Conservation (phyloP, 2,797 vertebrate species). For the Threskiornis aethiopicus region DNA sequence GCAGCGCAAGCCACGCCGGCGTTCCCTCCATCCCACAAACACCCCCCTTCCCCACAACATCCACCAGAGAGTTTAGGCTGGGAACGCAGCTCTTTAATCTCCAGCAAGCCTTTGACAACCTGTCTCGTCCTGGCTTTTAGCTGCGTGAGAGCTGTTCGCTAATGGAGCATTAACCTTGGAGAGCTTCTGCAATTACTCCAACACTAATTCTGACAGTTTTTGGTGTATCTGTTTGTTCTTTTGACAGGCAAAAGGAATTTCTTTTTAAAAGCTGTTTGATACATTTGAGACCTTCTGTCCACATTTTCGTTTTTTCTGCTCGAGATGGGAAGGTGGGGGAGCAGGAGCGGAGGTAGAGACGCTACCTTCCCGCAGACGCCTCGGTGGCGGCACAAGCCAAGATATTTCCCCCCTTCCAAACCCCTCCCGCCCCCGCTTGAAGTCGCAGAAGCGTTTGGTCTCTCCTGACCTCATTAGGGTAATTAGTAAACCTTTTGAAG, state of each 20-base stretch:
- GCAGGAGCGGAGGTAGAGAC: neutral
- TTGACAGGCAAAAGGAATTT: conserved; percentile 64
- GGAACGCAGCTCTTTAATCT: conserved; percentile 69
- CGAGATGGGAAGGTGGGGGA: neutral
- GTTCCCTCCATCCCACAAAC: neutral
- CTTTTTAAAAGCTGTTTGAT: conserved; percentile 69
- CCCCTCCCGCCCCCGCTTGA: neutral
- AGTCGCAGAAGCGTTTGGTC: conserved; percentile 63
- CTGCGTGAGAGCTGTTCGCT: conserved; percentile 55
- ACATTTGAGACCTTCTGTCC: conserved; percentile 64
- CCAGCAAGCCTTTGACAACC: conserved; percentile 70
- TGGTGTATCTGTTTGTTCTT: conserved; percentile 39
- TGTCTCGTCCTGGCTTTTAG: conserved; percentile 72
- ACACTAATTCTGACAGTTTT: conserved; percentile 59
- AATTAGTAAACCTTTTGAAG: conserved; percentile 78
- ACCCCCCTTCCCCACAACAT: neutral
- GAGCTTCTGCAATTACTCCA: conserved; percentile 69
- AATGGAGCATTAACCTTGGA: conserved; percentile 77
- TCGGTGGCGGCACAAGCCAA: neutral
- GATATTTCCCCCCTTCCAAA: neutral
- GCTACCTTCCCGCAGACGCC: neutral
- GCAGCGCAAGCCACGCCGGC: neutral
- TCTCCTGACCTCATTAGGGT: conserved; percentile 80
- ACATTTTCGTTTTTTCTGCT: neutral
- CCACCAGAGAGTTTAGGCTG: conserved; percentile 30